A percentile compares a stretch with the other conserved stretches of the same genome.
Evolutionary conservation across 2,797 vertebrate genomes (phyloP).

Genomic region (Manis crassicaudata): DNA sequence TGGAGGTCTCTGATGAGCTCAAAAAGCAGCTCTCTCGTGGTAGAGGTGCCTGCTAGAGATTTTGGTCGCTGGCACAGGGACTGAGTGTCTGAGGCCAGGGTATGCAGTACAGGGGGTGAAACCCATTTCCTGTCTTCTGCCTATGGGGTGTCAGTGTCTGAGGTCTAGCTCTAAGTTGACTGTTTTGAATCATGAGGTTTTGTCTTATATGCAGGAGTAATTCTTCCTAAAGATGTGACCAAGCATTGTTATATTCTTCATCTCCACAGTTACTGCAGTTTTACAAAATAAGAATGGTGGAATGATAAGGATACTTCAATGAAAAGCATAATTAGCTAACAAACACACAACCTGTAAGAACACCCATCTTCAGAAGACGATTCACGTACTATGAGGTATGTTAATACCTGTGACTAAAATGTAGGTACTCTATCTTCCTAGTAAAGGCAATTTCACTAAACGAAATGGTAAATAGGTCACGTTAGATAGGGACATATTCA

Average conservation of each 20-base stretch:
- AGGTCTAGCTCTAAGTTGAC: not conserved
- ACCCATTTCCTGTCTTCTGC: not conserved
- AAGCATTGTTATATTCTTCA: not conserved
- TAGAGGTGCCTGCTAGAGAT: not conserved
- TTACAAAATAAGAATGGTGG: not conserved
- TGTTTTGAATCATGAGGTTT: not conserved
- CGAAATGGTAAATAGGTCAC: not conserved
- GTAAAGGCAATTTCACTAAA: not conserved
- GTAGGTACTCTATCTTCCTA: not conserved
- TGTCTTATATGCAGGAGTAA: not conserved
- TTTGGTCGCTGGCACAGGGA: not conserved
- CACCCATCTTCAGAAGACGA: not conserved
- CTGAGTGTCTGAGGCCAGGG: not conserved
- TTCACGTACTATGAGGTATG: not conserved
- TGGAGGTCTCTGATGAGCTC: not conserved
- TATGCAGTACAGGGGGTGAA: not conserved
- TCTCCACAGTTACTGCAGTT: not conserved
- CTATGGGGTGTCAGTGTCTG: not conserved
- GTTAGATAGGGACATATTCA: not conserved
- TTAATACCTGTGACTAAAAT: not conserved
- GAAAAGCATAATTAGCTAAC: constrained; percentile 19
- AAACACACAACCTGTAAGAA: not conserved
- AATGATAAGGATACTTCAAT: not conserved
- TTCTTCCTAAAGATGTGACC: not conserved
- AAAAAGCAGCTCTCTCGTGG: not conserved